Conservation (phyloP, 30 jellyfish, hydroid and myxozoan species). For the Turritopsis rubra region DNA sequence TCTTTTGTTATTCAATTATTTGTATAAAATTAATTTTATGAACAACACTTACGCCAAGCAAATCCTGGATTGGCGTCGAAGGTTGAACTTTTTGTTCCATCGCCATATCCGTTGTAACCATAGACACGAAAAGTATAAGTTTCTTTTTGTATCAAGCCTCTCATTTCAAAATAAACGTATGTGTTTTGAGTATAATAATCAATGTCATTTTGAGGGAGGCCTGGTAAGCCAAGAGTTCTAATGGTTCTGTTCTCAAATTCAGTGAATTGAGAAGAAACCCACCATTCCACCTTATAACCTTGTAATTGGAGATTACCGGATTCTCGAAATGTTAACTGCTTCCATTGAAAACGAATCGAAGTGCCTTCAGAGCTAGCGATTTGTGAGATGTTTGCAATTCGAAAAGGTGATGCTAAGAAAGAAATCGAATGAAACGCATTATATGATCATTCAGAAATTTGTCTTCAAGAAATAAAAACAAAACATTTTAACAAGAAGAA, state of each 20-base stretch:
- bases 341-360: slow-evolving; percentile 1
- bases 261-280: not conserved
- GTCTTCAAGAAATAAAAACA: too few species aligned
- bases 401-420: slow-evolving; percentile 20
- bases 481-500: too few species aligned
- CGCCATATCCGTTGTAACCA: slow-evolving; percentile 13
- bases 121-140: not conserved
- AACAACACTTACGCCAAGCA: not conserved
- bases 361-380: not conserved
- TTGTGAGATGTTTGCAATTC: not conserved
- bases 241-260: not conserved
- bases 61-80: not conserved
- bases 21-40: too few species aligned
- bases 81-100: not conserved
- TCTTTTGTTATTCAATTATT: not conserved
- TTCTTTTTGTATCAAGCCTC: not conserved
- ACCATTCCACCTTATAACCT: slow-evolving; percentile 9
- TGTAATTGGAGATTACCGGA: not conserved
- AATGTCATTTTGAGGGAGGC: not conserved
- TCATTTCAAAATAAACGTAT: not conserved
- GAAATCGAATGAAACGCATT: too few species aligned
- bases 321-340: not conserved
- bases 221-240: not conserved
- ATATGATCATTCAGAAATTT: too few species aligned
- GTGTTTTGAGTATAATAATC: not conserved